phyloP scores from a whole-genome alignment of 2,888 invertebrate genomes.

The Drosophila cognata region DNA sequence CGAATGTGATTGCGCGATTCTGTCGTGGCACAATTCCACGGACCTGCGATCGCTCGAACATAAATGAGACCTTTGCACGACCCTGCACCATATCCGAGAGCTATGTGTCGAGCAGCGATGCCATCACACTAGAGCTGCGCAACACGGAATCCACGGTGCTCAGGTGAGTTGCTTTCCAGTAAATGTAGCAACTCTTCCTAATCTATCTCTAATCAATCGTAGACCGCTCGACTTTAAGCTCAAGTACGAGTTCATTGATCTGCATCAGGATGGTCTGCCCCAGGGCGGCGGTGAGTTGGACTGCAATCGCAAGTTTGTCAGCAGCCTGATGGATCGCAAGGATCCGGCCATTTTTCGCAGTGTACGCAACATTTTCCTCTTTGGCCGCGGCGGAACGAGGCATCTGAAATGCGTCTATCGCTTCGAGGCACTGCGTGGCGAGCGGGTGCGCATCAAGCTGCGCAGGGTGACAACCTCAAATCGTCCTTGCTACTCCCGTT shows the following conservation, averaged over 20 bases:
- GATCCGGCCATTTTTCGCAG: constrained; percentile 92
- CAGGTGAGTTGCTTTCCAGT: constrained; percentile 86
- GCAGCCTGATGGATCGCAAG: constrained; percentile 86
- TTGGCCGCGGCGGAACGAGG: constrained; percentile 92
- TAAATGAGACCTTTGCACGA: constrained; percentile 87
- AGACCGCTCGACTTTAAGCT: constrained; percentile 94
- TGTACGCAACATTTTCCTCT: constrained; percentile 93
- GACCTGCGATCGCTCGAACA: constrained; percentile 92
- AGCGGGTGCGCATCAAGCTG: constrained; percentile 91
- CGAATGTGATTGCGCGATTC: constrained; percentile 92
- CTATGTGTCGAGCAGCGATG: constrained; percentile 92
- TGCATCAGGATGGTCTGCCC: constrained; percentile 93
- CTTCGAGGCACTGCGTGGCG: constrained; percentile 93
- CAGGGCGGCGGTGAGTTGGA: constrained; percentile 89
- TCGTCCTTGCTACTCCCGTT: constrained; percentile 84
- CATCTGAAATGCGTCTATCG: constrained; percentile 95
- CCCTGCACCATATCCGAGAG: constrained; percentile 93
- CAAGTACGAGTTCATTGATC: constrained; percentile 94
- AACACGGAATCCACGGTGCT: constrained; percentile 93
- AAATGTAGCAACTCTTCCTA: neutral
- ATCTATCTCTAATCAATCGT: neutral
- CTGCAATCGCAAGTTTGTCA: constrained; percentile 92
- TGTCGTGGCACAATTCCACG: constrained; percentile 93
- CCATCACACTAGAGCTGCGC: constrained; percentile 91
- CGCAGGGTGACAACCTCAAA: constrained; percentile 89